These are phyloP conservation scores for Poecilia wingei DNA, from an alignment of 2,797 vertebrate species.

Conservation along the genomic window DNA sequence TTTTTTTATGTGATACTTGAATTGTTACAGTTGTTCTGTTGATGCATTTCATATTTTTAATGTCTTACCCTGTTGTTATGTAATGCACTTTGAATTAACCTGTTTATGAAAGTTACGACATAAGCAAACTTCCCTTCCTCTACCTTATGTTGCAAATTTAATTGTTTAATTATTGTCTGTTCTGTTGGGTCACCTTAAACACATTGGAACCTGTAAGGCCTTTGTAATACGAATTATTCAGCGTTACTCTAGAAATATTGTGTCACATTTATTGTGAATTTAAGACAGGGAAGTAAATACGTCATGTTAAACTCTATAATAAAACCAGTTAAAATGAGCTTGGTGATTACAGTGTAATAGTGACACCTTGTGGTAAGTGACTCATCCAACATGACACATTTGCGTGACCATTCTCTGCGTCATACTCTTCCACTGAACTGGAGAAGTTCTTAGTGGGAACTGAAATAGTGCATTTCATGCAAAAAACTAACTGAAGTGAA, in stretches of 20 bases:
- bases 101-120: neutral
- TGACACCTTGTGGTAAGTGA: slow-evolving; percentile 49
- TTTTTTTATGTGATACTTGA: neutral
- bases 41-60: neutral
- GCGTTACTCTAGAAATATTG: neutral
- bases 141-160: neutral
- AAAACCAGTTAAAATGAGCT: neutral
- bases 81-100: neutral
- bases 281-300: neutral
- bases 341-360: slow-evolving; percentile 7
- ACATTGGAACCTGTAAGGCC: neutral
- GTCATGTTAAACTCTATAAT: neutral
- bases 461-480: neutral
- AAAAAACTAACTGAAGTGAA: neutral
- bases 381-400: slow-evolving; percentile 16
- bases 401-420: neutral
- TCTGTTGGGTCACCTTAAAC: neutral
- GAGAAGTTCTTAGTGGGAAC: neutral
- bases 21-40: neutral
- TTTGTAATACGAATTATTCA: neutral
- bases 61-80: neutral
- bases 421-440: neutral
- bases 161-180: neutral
- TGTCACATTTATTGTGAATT: neutral
- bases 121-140: neutral